These are phyloP conservation scores for Akabosia matsudoensis DNA, from an alignment of 1,140 invertebrate genomes.

Conservation along the genomic window DNA sequence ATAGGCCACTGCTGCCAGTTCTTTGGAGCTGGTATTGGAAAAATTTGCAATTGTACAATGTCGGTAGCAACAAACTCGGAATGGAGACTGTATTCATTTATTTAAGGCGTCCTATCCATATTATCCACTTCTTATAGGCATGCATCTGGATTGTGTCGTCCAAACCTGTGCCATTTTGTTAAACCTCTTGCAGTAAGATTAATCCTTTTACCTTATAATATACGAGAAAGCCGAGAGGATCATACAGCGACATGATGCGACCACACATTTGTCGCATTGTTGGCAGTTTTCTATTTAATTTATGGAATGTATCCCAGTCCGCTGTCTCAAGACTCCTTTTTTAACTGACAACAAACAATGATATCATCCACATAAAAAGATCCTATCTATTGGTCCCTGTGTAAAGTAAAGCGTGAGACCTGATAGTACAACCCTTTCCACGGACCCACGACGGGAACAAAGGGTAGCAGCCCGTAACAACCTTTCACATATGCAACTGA, in stretches of 20 bases:
- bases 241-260: not conserved
- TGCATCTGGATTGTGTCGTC: not conserved
- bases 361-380: constrained; percentile 26
- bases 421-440: not conserved
- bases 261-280: not conserved
- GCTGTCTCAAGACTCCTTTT: constrained; percentile 8
- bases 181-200: not conserved
- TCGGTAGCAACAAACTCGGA: not conserved
- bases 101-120: not conserved
- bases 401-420: constrained; percentile 14
- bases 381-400: not conserved
- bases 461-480: not conserved
- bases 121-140: not conserved
- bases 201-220: not conserved
- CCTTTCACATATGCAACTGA: not conserved
- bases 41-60: not conserved
- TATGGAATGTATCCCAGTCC: not conserved
- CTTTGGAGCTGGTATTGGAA: not conserved
- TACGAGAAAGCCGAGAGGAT: not conserved
- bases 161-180: not conserved
- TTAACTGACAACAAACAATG: not conserved
- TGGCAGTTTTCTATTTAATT: not conserved
- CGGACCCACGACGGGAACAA: constrained; percentile 25
- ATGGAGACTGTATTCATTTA: too few species aligned
- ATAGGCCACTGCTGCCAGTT: not conserved